Evolutionary conservation across 37 sponge, comb jelly and placozoan species (phyloP), one percentile per base, ranked within the genome.

Genomic region (Beroe forskalii): DNA sequence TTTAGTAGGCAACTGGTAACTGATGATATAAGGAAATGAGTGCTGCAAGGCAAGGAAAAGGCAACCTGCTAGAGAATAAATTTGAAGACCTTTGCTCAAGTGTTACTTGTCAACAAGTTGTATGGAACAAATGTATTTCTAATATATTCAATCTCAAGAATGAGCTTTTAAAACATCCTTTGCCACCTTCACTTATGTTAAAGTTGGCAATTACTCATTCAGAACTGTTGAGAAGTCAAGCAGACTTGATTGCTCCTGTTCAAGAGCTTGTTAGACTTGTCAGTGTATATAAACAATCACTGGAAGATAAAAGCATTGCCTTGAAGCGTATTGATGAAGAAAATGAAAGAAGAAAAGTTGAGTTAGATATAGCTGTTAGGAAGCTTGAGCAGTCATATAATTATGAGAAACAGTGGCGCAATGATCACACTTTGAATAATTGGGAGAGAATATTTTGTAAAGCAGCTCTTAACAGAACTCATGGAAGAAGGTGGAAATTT

Each of bases 381-480:
- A 80, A 80, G 86, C 35, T 80, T 32, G 86, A 80, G 55, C 86
- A 80, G 40, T 44, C 86, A n/a, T 80, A 80, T 37, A 80, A 80
- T 25, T 80, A 80, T 44, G 86, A 80, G 40, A 80, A 80, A 48
- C 86, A 80, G 28, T 80, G 86, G 86, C 44, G 86, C 17, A 8
- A 37, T 33, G 86, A 80, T 23, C 86, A 80, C 48, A 80, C 86
- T 38, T 80, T 80, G 55, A 80, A 80, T 80, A 80, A 80, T 25
- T 80, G 86, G 86, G 86, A 80, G 48, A 80, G 86, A 44, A 23
- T 80, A 44, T 80, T 80, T 80, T 80, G 86, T 80, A 80, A 43
- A 25, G 86, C 86, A 80, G 86, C 86, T 20, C 40, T 80, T 43
- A 80, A 80, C 28, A 80, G 86, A n/a, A 80, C 86, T 43, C 86